phyloP scores from a whole-genome alignment of 2,113 vertebrate genomes.

The Plectropomus leopardus region DNA sequence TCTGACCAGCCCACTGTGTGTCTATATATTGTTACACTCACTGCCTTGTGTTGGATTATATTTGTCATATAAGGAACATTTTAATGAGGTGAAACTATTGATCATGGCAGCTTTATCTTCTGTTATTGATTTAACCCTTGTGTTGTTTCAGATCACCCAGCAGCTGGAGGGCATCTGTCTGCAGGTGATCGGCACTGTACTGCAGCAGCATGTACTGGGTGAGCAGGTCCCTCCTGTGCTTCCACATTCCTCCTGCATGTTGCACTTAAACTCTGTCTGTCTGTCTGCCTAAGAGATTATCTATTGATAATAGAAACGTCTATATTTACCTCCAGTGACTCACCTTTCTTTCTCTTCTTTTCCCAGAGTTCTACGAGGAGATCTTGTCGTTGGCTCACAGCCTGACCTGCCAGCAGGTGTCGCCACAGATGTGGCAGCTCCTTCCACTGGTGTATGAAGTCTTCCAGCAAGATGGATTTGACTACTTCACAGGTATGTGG shows the following conservation, averaged over 20 bases:
- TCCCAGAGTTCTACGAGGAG: slow-evolving; percentile 97
- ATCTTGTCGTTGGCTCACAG: slow-evolving; percentile 98
- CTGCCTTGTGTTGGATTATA: neutral
- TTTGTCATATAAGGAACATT: neutral
- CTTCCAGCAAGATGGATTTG: slow-evolving; percentile 99
- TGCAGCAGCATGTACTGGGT: slow-evolving; percentile 99
- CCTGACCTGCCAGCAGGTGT: slow-evolving; percentile 98
- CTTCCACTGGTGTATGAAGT: slow-evolving; percentile 97
- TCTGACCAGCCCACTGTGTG: no score
- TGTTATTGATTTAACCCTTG: neutral
- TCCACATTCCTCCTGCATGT: slow-evolving; percentile 32
- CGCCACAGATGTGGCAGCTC: slow-evolving; percentile 99
- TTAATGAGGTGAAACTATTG: neutral
- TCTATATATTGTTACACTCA: neutral
- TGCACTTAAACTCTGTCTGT: neutral
- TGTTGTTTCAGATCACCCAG: slow-evolving; percentile 92
- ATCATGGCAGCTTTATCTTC: neutral
- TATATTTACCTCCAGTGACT: slow-evolving; percentile 11
- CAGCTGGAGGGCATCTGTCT: slow-evolving; percentile 99
- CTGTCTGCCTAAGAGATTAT: neutral
- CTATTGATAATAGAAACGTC: neutral
- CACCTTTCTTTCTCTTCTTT: neutral
- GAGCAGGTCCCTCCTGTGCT: slow-evolving; percentile 56
- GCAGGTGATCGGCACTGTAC: slow-evolving; percentile 97
- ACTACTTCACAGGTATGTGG: slow-evolving; percentile 89